A percentile compares a stretch with the other conserved stretches of the same genome.
Conservation (phyloP, 1,140 invertebrate species). For the Pteromalus puparum region DNA sequence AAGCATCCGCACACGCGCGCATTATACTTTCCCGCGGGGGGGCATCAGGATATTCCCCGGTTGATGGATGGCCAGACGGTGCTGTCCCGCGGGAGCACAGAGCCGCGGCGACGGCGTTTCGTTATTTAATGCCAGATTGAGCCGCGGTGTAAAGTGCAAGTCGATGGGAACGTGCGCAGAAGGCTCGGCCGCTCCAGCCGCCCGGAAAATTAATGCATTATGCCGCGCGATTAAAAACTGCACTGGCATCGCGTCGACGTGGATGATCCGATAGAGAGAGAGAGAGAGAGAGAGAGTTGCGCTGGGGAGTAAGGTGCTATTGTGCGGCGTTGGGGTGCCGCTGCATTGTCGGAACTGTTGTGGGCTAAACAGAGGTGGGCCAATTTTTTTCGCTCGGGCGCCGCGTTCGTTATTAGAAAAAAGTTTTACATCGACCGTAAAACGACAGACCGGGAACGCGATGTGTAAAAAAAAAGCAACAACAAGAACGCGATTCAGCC, state of each 20-base stretch:
- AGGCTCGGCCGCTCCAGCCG: not conserved
- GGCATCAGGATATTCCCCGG: conserved; percentile 45
- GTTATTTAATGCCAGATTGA: conserved; percentile 64
- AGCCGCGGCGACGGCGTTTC: conserved; percentile 50
- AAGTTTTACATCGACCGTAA: not conserved
- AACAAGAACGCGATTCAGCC: not conserved
- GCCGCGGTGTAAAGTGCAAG: not conserved
- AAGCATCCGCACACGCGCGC: conserved; percentile 43
- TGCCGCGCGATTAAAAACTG: conserved; percentile 43
- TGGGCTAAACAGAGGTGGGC: not conserved
- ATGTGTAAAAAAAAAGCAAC: not conserved
- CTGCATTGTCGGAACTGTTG: too few relatives aligned
- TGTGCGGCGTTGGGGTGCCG: not conserved
- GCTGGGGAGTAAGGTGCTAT: not conserved
- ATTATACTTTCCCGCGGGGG: conserved; percentile 55
- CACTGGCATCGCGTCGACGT: not conserved
- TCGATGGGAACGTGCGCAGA: not conserved
- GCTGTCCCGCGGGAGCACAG: conserved; percentile 54
- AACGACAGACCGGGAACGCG: not conserved
- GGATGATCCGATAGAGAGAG: not conserved
- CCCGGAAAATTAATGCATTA: conserved; percentile 46
- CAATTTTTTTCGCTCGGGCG: too few relatives aligned
- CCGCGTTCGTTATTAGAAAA: not conserved
- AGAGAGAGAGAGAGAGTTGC: too few relatives aligned
- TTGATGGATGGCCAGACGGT: conserved; percentile 60